Evolutionary conservation across 2,888 invertebrate species (phyloP).

Genomic region (Ichneumoninae sp.): DNA sequence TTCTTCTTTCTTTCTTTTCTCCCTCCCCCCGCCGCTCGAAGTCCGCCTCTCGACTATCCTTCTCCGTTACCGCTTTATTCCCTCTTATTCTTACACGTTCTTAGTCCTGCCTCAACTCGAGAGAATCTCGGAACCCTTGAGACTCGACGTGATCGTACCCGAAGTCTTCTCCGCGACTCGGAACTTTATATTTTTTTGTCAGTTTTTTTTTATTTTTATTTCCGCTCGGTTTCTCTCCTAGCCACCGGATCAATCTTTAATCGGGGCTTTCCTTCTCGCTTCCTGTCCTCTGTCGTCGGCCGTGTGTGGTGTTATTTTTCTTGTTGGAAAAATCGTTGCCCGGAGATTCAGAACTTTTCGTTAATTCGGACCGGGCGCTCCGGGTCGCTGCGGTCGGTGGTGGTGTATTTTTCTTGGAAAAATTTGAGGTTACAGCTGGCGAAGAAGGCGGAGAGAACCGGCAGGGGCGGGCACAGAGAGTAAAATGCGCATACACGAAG

Average conservation of each 20-base stretch:
- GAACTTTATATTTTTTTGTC: conserved; percentile 73
- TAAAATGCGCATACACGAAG: conserved; percentile 37
- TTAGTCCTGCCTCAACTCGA: conserved; percentile 64
- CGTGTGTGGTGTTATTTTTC: conserved; percentile 39
- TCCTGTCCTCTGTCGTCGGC: background rate
- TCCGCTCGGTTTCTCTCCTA: conserved; percentile 74
- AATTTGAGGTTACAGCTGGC: conserved; percentile 51
- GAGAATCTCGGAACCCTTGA: conserved; percentile 71
- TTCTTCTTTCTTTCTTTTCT: conserved; percentile 57
- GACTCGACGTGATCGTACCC: conserved; percentile 66
- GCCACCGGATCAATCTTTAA: conserved; percentile 79
- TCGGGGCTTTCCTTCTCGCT: conserved; percentile 69
- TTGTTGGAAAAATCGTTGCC: conserved; percentile 32
- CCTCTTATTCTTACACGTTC: conserved; percentile 59
- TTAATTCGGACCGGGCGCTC: conserved; percentile 48
- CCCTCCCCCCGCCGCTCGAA: conserved; percentile 57
- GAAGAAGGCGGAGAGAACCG: conserved; percentile 13
- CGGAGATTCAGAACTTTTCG: conserved; percentile 49
- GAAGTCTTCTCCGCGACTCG: conserved; percentile 68
- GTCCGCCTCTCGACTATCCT: conserved; percentile 62
- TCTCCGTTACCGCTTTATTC: conserved; percentile 53
- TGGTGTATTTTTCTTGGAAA: conserved; percentile 42
- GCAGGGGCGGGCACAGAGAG: conserved; percentile 28
- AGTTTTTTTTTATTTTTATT: conserved; percentile 16
- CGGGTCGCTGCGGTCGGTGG: conserved; percentile 2